These are phyloP conservation scores for Bos javanicus DNA, from an alignment of 2,113 vertebrate species.

Conservation along the genomic window DNA sequence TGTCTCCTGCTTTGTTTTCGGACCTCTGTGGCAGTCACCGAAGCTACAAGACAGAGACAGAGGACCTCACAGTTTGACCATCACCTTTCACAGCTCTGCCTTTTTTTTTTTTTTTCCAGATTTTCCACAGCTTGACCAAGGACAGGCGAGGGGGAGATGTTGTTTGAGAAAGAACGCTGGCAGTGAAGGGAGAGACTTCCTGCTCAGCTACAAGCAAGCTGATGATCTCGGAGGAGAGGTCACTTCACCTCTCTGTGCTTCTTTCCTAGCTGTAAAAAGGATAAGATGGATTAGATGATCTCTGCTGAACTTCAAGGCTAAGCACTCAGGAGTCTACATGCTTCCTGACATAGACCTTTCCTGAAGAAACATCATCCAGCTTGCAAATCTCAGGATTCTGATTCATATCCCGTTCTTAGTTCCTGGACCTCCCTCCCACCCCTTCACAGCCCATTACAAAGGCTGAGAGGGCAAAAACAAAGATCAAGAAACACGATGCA, in stretches of 20 bases:
- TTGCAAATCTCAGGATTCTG: background rate
- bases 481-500: slow-evolving; percentile 52
- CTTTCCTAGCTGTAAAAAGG: background rate
- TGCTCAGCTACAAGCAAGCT: background rate
- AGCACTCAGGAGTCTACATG: fast-evolving
- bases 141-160: too few relatives aligned
- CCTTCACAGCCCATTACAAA: background rate
- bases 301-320: background rate
- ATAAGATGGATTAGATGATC: background rate
- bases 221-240: background rate
- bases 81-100: fast-evolving
- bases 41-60: background rate
- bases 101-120: background rate
- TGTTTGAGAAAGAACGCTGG: background rate
- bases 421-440: background rate
- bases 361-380: background rate
- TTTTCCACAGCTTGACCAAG: background rate
- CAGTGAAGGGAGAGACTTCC: background rate
- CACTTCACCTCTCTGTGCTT: fast-evolving
- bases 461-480: slow-evolving; percentile 49
- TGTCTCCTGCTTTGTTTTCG: background rate
- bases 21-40: fast-evolving
- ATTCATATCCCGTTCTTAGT: background rate
- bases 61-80: background rate
- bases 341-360: background rate